Percentiles rank a stretch among this genome's conserved stretches.
Conservation (phyloP, 2,797 vertebrate genomes). For the Cephalopachus bancanus region DNA sequence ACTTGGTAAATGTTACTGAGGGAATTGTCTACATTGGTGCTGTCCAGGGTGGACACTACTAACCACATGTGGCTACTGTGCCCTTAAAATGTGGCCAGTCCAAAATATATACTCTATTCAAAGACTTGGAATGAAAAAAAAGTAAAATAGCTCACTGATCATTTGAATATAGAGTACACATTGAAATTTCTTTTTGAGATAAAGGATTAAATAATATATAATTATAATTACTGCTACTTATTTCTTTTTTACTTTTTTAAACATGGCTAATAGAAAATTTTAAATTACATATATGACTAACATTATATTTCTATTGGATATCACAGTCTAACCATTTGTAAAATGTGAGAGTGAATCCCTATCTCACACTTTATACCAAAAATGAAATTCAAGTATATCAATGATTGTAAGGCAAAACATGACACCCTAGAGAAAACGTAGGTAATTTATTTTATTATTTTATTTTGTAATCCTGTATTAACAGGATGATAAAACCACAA, state of each 20-base stretch:
- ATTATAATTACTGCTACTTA: conserved; percentile 59
- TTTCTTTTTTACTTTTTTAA: conserved; percentile 51
- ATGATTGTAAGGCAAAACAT: conserved; percentile 44
- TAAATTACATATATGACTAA: background rate
- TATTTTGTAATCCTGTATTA: conserved; percentile 36
- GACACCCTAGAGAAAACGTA: conserved; percentile 13
- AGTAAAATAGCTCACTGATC: conserved; percentile 22
- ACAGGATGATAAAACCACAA: conserved; percentile 15
- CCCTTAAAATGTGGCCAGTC: background rate
- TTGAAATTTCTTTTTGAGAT: conserved; percentile 51
- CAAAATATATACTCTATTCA: background rate
- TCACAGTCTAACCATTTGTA: background rate
- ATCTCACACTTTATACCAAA: background rate
- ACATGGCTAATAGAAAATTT: conserved; percentile 28
- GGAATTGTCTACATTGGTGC: background rate
- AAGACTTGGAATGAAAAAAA: conserved; percentile 6
- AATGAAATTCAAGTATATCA: conserved; percentile 43
- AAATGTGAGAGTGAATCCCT: background rate
- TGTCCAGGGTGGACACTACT: background rate
- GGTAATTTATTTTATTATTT: conserved; percentile 34
- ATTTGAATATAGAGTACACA: conserved; percentile 42
- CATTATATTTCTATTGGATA: background rate
- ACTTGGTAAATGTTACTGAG: background rate
- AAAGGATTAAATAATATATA: conserved; percentile 48
- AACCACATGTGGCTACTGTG: background rate